These are phyloP conservation scores for Cotesia chilonis DNA, from an alignment of 1,140 invertebrate genomes.

Conservation along the genomic window DNA sequence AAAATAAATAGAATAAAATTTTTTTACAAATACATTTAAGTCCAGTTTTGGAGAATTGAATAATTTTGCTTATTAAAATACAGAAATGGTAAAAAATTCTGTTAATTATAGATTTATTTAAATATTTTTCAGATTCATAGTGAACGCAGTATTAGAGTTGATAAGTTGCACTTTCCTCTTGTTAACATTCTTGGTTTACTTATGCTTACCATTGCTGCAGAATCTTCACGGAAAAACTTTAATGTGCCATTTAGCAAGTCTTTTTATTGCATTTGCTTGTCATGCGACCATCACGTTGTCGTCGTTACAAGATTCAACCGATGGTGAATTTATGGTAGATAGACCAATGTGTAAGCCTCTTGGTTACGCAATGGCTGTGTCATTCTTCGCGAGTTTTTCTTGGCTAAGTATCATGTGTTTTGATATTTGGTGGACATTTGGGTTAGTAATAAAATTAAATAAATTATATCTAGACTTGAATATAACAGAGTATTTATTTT, in stretches of 20 bases:
- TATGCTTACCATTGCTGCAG: constrained; percentile 69
- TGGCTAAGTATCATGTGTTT: constrained; percentile 79
- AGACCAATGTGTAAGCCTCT: constrained; percentile 44
- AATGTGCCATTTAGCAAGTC: constrained; percentile 73
- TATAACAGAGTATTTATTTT: constrained; percentile 5
- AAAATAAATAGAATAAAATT: neutral
- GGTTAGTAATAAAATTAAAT: constrained; percentile 54
- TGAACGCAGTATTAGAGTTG: constrained; percentile 40
- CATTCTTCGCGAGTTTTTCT: constrained; percentile 71
- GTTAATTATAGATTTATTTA: no score
- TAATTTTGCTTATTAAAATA: no score
- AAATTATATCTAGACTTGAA: no score
- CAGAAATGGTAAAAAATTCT: no score
- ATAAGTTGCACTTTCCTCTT: constrained; percentile 68
- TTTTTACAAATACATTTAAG: neutral
- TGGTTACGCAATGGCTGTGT: constrained; percentile 58
- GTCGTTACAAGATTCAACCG: constrained; percentile 14
- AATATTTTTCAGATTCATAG: constrained; percentile 32
- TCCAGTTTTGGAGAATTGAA: no score
- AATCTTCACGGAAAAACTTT: constrained; percentile 77
- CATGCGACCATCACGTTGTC: constrained; percentile 58
- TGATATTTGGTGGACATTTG: constrained; percentile 73
- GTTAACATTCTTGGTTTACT: constrained; percentile 73
- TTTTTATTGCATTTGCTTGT: constrained; percentile 71
- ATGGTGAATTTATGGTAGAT: neutral